phyloP scores from a whole-genome alignment of 2,888 invertebrate genomes.

The Apamea sordens region DNA sequence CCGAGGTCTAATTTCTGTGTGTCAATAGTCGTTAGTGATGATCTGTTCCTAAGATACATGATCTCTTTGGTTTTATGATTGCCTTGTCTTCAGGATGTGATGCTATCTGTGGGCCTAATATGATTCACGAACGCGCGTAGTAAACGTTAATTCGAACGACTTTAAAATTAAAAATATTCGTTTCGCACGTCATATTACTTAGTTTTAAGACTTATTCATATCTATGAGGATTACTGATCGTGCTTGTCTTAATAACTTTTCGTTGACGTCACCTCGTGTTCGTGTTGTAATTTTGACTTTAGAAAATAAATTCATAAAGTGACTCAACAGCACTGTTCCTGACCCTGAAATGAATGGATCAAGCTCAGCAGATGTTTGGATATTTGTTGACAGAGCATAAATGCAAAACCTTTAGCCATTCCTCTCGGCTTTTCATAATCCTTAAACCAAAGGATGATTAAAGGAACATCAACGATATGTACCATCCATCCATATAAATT shows the following conservation, averaged over 20 bases:
- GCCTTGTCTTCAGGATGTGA: background rate
- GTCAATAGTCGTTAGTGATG: constrained; percentile 56
- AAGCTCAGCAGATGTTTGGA: background rate
- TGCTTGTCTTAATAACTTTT: background rate
- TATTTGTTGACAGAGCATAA: constrained; percentile 3
- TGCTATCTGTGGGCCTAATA: background rate
- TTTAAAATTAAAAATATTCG: background rate
- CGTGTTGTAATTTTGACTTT: background rate
- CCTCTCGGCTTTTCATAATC: background rate
- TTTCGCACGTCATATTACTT: background rate
- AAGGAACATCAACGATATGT: constrained; percentile 10
- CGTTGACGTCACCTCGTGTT: background rate
- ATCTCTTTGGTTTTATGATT: constrained; percentile 10
- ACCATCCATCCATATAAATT: background rate
- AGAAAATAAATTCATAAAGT: background rate
- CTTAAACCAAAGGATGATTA: constrained; percentile 11
- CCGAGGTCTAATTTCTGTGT: constrained; percentile 59
- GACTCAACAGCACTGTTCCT: background rate
- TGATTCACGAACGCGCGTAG: background rate
- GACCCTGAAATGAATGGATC: background rate
- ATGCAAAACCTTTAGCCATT: background rate
- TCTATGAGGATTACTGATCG: background rate
- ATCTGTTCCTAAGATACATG: constrained; percentile 35
- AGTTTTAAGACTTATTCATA: background rate
- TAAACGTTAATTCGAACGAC: background rate